phyloP scores from a whole-genome alignment of 2,113 vertebrate species.

The Carettochelys insculpta region DNA sequence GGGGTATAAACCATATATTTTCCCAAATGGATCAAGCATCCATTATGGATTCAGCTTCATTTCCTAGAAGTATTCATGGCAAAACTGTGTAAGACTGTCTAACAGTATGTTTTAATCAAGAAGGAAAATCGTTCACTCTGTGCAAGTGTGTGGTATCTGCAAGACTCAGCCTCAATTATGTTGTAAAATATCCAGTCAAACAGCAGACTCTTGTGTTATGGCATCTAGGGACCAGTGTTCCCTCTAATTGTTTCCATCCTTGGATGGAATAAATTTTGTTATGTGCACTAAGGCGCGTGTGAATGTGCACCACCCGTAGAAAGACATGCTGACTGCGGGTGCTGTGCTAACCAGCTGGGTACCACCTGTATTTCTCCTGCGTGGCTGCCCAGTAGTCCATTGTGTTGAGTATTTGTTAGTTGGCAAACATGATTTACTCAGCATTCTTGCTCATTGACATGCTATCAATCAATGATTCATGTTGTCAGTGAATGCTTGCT shows the following conservation, averaged over 20 bases:
- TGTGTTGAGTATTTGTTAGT: no score
- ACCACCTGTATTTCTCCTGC: no score
- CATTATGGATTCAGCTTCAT: not conserved
- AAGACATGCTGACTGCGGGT: no score
- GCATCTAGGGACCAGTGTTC: not conserved
- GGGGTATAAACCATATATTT: constrained; percentile 25
- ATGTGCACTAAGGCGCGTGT: no score
- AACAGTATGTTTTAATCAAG: constrained; percentile 40
- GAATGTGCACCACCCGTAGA: no score
- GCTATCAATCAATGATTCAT: no score
- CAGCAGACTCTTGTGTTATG: not conserved
- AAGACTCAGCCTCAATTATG: not conserved
- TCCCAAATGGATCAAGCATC: not conserved
- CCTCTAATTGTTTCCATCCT: no score
- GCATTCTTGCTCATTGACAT: no score
- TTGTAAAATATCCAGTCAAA: not conserved
- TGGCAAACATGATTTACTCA: no score
- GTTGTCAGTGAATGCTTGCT: no score
- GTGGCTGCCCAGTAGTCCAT: not conserved
- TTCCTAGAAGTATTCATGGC: constrained; percentile 18
- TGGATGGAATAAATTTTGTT: no score
- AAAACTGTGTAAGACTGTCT: constrained; percentile 5
- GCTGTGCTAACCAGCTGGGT: no score
- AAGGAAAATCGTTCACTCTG: not conserved
- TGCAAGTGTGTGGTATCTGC: not conserved